Evolutionary conservation across 2,888 invertebrate species (phyloP).

Genomic region (Panzeria rudis): DNA sequence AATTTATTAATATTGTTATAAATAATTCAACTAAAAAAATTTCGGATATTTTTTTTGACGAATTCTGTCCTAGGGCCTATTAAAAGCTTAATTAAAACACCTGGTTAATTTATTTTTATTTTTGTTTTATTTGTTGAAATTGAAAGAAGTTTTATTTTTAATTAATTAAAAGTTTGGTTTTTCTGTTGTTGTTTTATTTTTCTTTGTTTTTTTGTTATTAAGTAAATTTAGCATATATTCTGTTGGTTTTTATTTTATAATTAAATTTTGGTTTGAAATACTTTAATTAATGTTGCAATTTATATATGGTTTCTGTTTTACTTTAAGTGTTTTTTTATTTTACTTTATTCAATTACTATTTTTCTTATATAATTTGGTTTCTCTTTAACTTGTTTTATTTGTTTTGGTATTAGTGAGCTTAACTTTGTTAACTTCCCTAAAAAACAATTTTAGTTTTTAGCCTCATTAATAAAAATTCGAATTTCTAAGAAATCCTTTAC

Average conservation of each 20-base stretch:
- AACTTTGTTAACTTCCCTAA: slow-evolving; percentile 74
- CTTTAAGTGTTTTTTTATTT: slow-evolving; percentile 49
- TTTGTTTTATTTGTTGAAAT: slow-evolving; percentile 68
- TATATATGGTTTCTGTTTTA: slow-evolving; percentile 40
- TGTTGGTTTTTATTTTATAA: slow-evolving; percentile 55
- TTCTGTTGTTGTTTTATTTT: slow-evolving; percentile 22
- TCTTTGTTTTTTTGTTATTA: slow-evolving; percentile 49
- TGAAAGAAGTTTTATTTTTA: slow-evolving; percentile 73
- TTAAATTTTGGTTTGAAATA: slow-evolving; percentile 53
- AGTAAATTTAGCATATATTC: slow-evolving; percentile 69
- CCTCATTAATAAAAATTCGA: slow-evolving; percentile 65
- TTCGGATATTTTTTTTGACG: not conserved
- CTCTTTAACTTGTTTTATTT: slow-evolving; percentile 43
- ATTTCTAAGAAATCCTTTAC: slow-evolving; percentile 71
- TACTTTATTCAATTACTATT: slow-evolving; percentile 40
- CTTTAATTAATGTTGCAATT: slow-evolving; percentile 71
- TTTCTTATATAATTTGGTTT: slow-evolving; percentile 48
- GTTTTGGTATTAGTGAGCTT: slow-evolving; percentile 68
- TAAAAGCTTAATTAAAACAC: slow-evolving; percentile 61
- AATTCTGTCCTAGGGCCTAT: not conserved
- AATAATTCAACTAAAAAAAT: slow-evolving; percentile 15
- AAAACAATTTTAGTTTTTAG: slow-evolving; percentile 68
- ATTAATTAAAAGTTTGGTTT: slow-evolving; percentile 68
- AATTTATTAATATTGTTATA: slow-evolving; percentile 4
- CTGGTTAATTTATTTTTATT: slow-evolving; percentile 48